Base-by-base conservation (phyloP, 2,113 vertebrate species). In the Python bivittatus region DNA sequence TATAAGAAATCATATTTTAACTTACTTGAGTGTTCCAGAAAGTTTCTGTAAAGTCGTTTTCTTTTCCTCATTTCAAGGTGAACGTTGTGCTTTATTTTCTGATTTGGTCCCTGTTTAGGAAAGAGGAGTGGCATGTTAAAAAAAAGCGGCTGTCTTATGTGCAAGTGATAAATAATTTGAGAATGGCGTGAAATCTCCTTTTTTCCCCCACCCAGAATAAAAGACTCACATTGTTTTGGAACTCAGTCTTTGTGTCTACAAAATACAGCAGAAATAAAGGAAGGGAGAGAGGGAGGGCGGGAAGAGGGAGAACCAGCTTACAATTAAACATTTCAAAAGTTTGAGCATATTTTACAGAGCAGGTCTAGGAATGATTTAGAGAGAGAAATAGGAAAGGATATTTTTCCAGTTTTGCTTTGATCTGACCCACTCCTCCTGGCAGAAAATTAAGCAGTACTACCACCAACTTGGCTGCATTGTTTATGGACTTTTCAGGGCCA, bases 21-120 rank as follows among this genome's bases (percentile, higher is more conserved):
- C 98, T 98, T 97, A 98, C 98, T 97, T 93, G 97, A 96, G 94
- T 97, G 97, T 96, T 97, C 97, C 95, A 97, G 96, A 91, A 95
- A 91, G 86, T 96, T 97, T 97, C 96, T 97, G 96, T 97, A 96
- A 96, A 97, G 95, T 92, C 97, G 95, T 93, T 97, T 97, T 93
- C 97, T 97, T 96, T 97, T 98, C 95, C 96, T 97, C 97, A 97
- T 97, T 95, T 95, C 96, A 95, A 97, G 94, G 38, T 96, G 94
- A 93, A 96, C 92, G 96, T 97, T 97, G 95, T 97, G 96, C 95
- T 96, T 97, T 96, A 96, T 97, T 97, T 98, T 97, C 96, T 96
- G 96, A 97, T 61, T 96, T 95, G 96, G 94, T 96, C 91, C 95
- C 98, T 98, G 95, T 97, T 97, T 52, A 92, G 90, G 54, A 89